Conservation (phyloP, 2,888 invertebrate genomes). For the Hirtodrosophila duncani region DNA sequence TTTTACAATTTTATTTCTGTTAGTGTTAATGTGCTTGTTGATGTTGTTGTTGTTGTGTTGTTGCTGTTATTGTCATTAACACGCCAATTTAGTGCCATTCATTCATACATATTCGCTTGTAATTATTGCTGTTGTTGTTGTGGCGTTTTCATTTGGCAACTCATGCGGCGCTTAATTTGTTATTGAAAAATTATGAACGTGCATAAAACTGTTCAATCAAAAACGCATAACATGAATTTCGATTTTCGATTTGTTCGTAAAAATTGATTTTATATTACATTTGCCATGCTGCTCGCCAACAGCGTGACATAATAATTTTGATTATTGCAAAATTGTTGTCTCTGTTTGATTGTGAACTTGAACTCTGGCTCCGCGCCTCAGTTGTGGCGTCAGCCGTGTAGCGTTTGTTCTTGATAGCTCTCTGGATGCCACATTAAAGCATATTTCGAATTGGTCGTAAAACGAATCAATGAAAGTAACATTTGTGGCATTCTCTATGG, state of each 20-base stretch:
- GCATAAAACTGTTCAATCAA: constrained; percentile 59
- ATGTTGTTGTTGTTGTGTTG: constrained; percentile 9
- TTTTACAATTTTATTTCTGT: constrained; percentile 18
- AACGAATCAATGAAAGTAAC: no score
- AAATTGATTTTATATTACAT: constrained; percentile 11
- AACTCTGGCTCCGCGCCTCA: constrained; percentile 59
- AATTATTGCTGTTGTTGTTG: no score
- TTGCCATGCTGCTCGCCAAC: constrained; percentile 9
- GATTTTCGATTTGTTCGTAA: constrained; percentile 40
- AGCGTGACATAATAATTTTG: constrained; percentile 63
- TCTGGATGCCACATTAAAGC: no score
- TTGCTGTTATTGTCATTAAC: constrained; percentile 32
- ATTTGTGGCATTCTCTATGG: no score
- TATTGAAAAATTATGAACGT: constrained; percentile 39
- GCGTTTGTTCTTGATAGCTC: no score
- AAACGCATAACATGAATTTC: constrained; percentile 64
- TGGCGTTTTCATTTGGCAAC: constrained; percentile 54
- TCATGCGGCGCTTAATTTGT: constrained; percentile 48
- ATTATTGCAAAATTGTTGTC: constrained; percentile 47
- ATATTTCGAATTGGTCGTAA: no score
- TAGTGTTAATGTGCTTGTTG: not conserved
- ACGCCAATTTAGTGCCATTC: constrained; percentile 63
- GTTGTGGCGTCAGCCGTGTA: constrained; percentile 40
- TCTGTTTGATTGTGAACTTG: constrained; percentile 45
- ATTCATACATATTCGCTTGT: constrained; percentile 49